phyloP scores from a whole-genome alignment of 2,888 invertebrate genomes.

The Nemoura dubitans region DNA sequence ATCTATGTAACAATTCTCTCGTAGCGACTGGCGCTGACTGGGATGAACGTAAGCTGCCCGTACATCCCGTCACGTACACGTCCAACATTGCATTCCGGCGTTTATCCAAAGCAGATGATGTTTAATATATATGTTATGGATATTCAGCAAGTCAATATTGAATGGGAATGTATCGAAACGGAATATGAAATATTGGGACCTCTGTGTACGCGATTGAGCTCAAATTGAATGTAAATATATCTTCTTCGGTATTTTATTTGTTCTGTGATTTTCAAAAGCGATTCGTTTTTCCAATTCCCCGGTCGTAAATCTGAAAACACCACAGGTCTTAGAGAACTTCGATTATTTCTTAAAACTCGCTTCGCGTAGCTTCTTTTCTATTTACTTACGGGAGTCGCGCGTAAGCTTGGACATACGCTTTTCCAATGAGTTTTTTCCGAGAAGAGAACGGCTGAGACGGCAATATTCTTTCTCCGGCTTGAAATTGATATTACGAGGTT shows the following conservation, averaged over 20 bases:
- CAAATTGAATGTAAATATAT: conserved; percentile 1
- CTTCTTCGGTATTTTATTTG: not conserved
- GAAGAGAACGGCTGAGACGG: not conserved
- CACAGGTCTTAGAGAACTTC: not conserved
- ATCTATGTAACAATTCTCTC: not conserved
- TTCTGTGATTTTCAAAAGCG: not conserved
- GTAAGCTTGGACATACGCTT: not conserved
- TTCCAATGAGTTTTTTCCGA: not conserved
- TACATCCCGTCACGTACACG: not conserved
- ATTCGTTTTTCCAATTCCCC: not conserved
- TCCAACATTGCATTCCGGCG: not conserved
- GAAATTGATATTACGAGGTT: not conserved
- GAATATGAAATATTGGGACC: not conserved
- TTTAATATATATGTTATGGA: not conserved
- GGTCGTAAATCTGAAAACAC: not conserved
- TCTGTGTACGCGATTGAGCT: not conserved
- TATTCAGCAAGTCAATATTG: not conserved
- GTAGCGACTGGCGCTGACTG: not conserved
- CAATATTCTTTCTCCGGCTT: not conserved
- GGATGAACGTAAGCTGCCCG: not conserved
- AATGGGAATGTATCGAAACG: not conserved
- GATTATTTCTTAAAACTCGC: not conserved
- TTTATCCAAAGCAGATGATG: not conserved
- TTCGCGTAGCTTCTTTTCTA: not conserved
- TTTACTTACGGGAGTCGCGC: not conserved